Conservation (phyloP, 2,888 invertebrate genomes). For the Priocnemis perturbator region DNA sequence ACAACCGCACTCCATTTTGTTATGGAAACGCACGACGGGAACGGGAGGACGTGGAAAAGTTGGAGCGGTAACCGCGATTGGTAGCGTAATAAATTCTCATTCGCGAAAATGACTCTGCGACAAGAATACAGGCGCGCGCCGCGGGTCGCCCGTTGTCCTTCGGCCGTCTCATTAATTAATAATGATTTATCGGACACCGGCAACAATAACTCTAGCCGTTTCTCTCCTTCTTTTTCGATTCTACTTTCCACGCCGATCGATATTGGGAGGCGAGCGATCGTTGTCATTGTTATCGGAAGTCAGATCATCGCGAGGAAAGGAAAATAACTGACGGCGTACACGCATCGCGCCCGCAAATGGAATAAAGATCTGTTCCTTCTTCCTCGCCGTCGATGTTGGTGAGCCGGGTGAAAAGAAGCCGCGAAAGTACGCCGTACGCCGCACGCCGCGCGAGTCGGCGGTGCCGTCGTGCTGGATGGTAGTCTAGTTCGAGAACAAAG, state of each 20-base stretch:
- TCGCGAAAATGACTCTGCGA: not conserved
- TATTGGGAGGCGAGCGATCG: too few species aligned
- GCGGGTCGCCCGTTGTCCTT: too few species aligned
- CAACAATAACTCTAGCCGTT: conserved; percentile 6
- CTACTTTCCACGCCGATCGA: not conserved
- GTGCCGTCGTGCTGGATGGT: conserved; percentile 7
- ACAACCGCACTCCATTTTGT: too few species aligned
- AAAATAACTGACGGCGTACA: too few species aligned
- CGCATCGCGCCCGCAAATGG: not conserved
- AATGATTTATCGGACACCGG: conserved; percentile 1
- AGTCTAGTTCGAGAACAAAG: conserved; percentile 64
- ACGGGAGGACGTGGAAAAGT: too few species aligned
- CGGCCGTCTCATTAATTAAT: not conserved
- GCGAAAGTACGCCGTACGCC: conserved; percentile 39
- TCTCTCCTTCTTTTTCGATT: not conserved
- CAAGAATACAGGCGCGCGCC: not conserved
- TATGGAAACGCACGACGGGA: too few species aligned
- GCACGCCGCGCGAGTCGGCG: too few species aligned
- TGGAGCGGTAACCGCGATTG: not conserved
- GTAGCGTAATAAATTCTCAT: conserved; percentile 9
- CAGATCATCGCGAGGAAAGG: too few species aligned
- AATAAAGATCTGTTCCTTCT: conserved; percentile 23
- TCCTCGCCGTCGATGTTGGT: not conserved
- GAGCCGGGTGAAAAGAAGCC: conserved; percentile 35
- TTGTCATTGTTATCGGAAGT: too few species aligned